Evolutionary conservation across 1,140 invertebrate genomes (phyloP).

Genomic region (Brachionus asplanchnoidis): DNA sequence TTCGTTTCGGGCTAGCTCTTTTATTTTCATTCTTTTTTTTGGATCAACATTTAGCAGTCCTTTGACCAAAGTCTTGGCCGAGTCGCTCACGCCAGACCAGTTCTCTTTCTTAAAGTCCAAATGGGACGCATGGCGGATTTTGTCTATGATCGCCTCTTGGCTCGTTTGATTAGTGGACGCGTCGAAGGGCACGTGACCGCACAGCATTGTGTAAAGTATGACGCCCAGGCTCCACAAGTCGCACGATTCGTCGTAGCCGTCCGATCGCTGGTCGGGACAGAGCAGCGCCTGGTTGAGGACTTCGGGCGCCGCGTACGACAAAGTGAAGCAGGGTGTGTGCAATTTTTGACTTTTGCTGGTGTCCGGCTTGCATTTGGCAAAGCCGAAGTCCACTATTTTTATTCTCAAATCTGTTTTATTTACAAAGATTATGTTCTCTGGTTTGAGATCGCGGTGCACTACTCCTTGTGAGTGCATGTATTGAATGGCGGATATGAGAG

Average conservation of each 20-base stretch:
- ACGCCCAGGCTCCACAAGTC: conserved; percentile 88
- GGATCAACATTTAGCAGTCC: conserved; percentile 75
- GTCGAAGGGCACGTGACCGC: conserved; percentile 75
- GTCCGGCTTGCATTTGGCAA: conserved; percentile 66
- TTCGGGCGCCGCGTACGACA: conserved; percentile 85
- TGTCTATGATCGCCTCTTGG: conserved; percentile 69
- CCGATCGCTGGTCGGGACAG: conserved; percentile 46
- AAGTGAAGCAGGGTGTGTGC: conserved; percentile 66
- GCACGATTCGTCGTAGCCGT: conserved; percentile 76
- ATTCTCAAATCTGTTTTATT: conserved; percentile 64
- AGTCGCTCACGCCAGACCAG: conserved; percentile 69
- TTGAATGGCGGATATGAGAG: conserved; percentile 72
- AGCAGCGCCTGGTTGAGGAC: conserved; percentile 64
- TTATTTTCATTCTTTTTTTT: conserved; percentile 66
- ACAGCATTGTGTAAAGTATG: conserved; percentile 79
- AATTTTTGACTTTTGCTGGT: conserved; percentile 57
- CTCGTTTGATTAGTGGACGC: conserved; percentile 49
- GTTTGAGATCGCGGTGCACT: conserved; percentile 83
- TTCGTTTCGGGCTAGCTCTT: conserved; percentile 63
- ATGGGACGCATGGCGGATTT: conserved; percentile 58
- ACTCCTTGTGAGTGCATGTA: conserved; percentile 75
- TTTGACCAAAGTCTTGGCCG: conserved; percentile 71
- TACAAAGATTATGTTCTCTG: conserved; percentile 74
- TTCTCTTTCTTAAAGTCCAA: conserved; percentile 65
- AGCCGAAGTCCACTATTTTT: conserved; percentile 84